Percentiles rank a stretch among this genome's conserved stretches.
Conservation (phyloP, 92 coral and sea anemone species). For the Hydrozoanthus gracilis region DNA sequence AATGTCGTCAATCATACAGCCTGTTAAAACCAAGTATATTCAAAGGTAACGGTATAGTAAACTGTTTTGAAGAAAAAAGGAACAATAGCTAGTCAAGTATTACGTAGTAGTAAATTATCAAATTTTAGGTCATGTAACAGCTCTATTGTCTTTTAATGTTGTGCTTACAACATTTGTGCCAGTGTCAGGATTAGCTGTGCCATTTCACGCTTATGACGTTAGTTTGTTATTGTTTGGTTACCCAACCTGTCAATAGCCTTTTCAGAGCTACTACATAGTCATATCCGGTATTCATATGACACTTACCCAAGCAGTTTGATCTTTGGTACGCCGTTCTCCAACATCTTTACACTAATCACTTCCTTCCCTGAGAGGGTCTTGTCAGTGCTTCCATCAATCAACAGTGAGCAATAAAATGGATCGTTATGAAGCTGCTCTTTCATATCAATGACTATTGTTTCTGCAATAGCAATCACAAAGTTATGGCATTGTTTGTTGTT, state of each 20-base stretch:
- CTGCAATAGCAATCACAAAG: conserved; percentile 18
- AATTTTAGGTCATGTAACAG: conserved; percentile 36
- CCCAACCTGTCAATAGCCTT: conserved; percentile 8
- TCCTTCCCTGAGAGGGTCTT: conserved; percentile 37
- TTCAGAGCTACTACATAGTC: conserved; percentile 25
- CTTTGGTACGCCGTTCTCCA: conserved; percentile 22
- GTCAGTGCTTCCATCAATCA: conserved; percentile 27
- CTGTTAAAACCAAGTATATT: conserved; percentile 34
- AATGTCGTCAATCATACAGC: conserved; percentile 36
- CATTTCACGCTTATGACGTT: conserved; percentile 5
- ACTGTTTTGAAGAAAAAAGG: conserved; percentile 36
- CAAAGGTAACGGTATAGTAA: conserved; percentile 30
- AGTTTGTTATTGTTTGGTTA: conserved; percentile 21
- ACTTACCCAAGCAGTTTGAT: conserved; percentile 17
- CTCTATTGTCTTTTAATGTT: conserved; percentile 17
- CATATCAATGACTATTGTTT: conserved; percentile 1
- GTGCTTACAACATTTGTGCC: conserved; percentile 28
- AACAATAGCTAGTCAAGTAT: conserved; percentile 34
- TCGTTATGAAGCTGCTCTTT: not conserved
- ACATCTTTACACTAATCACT: conserved; percentile 8
- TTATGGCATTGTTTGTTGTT: conserved; percentile 21
- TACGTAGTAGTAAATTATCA: too few relatives aligned
- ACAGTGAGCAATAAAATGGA: not conserved
- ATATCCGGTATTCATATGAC: conserved; percentile 12
- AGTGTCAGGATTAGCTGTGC: conserved; percentile 35